Percentiles rank a stretch among this genome's conserved stretches.
These are phyloP conservation scores for Grapholita molesta DNA, from an alignment of 1,140 invertebrate species.

Conservation along the genomic window DNA sequence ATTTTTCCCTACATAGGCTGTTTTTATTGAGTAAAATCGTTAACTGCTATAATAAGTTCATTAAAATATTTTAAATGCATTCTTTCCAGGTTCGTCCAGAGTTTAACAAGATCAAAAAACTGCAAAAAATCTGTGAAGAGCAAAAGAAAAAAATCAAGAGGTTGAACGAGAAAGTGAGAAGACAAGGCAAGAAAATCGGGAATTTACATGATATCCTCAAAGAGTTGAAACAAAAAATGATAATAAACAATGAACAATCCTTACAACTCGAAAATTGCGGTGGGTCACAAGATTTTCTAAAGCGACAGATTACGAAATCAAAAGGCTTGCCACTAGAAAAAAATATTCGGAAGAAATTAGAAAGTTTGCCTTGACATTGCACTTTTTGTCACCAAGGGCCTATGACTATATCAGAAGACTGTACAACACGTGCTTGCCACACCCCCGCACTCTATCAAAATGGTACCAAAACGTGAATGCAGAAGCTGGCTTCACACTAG, in stretches of 20 bases:
- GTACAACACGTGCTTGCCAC: constrained; percentile 7
- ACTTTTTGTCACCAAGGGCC: constrained; percentile 9
- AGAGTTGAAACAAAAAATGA: neutral
- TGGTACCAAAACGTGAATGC: constrained; percentile 10
- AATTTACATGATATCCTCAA: neutral
- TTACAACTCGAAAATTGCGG: neutral
- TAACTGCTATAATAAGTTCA: neutral
- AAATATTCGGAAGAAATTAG: constrained; percentile 1
- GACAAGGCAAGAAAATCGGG: neutral
- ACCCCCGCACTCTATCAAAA: neutral
- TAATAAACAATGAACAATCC: neutral
- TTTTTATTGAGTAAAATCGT: neutral
- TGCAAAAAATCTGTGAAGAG: neutral
- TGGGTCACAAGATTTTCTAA: neutral
- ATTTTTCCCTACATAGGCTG: neutral
- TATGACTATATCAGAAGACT: neutral
- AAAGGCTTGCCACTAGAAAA: neutral
- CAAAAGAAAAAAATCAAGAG: constrained; percentile 9
- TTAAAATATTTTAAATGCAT: neutral
- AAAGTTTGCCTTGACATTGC: neutral
- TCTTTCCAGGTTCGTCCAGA: neutral
- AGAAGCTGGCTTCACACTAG: neutral
- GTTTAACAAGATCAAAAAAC: neutral
- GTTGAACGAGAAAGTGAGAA: neutral
- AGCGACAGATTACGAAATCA: neutral